These are phyloP conservation scores for Alouatta palliata DNA, from an alignment of 2,113 vertebrate species.

Conservation along the genomic window DNA sequence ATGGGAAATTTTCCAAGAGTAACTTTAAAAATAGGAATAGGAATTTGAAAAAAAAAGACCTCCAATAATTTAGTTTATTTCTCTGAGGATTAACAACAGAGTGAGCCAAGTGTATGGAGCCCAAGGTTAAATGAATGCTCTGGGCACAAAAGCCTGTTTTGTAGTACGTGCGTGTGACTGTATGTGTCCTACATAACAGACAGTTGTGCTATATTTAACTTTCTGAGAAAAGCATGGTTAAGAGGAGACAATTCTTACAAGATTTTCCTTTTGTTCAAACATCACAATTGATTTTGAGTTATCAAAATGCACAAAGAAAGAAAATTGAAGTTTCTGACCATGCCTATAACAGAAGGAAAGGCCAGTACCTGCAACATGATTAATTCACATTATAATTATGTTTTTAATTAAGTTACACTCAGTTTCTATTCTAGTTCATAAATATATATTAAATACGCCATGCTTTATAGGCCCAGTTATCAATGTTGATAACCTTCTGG, in stretches of 20 bases:
- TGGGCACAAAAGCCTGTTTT: neutral
- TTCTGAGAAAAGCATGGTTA: neutral
- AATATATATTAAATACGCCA: constrained; percentile 17
- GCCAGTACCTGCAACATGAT: neutral
- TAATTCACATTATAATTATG: constrained; percentile 51
- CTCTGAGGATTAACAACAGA: neutral
- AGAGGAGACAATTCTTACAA: constrained; percentile 20
- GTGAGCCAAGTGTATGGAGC: neutral
- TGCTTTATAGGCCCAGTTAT: neutral
- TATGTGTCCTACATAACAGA: neutral
- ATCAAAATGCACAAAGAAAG: constrained; percentile 41
- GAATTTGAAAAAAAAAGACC: neutral
- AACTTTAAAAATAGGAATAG: constrained; percentile 2
- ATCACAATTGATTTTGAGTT: neutral
- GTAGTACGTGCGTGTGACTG: neutral
- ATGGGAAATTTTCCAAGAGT: neutral
- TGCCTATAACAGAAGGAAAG: neutral
- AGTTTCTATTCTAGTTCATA: constrained; percentile 38
- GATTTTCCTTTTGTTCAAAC: neutral
- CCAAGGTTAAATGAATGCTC: neutral
- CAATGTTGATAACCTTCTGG: neutral
- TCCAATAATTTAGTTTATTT: neutral
- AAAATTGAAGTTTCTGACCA: constrained; percentile 49
- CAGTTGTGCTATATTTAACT: neutral
- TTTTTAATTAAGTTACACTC: constrained; percentile 68